phyloP scores from a whole-genome alignment of 2,113 vertebrate species.

The Cariama cristata region DNA sequence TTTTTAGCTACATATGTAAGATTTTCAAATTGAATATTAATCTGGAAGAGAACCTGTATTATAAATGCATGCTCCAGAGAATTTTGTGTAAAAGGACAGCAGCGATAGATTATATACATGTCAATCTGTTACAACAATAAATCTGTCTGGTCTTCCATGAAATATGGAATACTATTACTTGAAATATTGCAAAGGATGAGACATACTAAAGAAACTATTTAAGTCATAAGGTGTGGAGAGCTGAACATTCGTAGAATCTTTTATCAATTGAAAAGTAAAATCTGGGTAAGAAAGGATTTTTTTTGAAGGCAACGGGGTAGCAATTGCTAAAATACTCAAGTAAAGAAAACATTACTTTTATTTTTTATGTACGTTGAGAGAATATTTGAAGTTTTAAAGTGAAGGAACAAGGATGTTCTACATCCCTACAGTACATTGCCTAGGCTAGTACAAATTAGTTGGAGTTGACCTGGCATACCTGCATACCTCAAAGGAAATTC shows the following conservation, averaged over 20 bases:
- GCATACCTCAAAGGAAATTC: not conserved
- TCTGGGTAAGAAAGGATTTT: not conserved
- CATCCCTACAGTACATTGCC: not conserved
- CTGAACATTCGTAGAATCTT: not conserved
- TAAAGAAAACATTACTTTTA: not conserved
- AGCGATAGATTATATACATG: constrained; percentile 2
- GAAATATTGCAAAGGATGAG: not conserved
- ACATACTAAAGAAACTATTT: not conserved
- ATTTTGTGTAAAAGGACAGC: constrained; percentile 20
- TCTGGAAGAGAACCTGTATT: not conserved
- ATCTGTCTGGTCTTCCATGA: constrained; percentile 31
- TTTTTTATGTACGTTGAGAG: not conserved
- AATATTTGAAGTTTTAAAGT: not conserved
- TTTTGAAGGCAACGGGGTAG: not conserved
- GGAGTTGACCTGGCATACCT: not conserved
- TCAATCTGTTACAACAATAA: not conserved
- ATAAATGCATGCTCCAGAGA: not conserved
- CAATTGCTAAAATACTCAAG: not conserved
- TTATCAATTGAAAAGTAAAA: not conserved
- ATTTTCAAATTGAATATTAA: constrained; percentile 24
- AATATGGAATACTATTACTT: not conserved
- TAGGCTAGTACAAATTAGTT: not conserved
- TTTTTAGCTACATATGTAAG: not conserved
- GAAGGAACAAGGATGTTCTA: not conserved
- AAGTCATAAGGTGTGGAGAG: not conserved